Evolutionary conservation across 53 echinoderm and acorn worm genomes (phyloP), one percentile per base, ranked within the genome.

Genomic region (Astropecten irregularis): DNA sequence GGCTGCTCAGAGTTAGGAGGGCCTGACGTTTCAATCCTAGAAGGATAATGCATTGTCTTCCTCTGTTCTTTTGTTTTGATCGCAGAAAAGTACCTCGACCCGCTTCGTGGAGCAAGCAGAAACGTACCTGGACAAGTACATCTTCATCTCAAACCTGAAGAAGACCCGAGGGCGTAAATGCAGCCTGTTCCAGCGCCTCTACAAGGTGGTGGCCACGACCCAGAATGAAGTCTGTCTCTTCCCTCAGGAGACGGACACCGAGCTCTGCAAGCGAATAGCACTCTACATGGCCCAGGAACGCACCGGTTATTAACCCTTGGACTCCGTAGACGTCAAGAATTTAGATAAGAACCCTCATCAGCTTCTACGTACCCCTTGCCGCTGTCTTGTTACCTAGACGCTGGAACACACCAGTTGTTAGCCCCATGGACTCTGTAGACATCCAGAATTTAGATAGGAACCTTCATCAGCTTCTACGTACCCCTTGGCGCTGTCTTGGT

Each of bases 191-290:
- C 66, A 71, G 19, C 84, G 85, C 52, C 84, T 85, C 46, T 97
- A 94, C 84, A 97, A 97, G 47, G 97, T 87, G 6, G 68, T 94
- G 4, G 89, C 93, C 38, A 94, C 93, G 2, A 97, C 97, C 0
- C 92, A 93, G 74, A 97, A 94, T 65, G 97, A 97, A 67, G 90
- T 87, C 25, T 99, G 99, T 64, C 88, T 99, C 19, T 99, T 99
- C 56, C 90, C 94, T 0, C 55, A 64, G n/a, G 92, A 94, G 13
- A 94, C 89, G 16, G 92, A 92, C 36, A 88, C 90, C 2, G 82
- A 90, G 39, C 38, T 94, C 11, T 99, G 99, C 57, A 88, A 92
- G 31, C 85, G 86, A 31, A 86, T 99, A 55, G 94, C 99, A 1
- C 74, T 92, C 69, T 66, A 67, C 9, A 92, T 99, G 81, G 86